These are phyloP conservation scores for Parus major DNA, from an alignment of 2,113 vertebrate genomes.

Conservation along the genomic window DNA sequence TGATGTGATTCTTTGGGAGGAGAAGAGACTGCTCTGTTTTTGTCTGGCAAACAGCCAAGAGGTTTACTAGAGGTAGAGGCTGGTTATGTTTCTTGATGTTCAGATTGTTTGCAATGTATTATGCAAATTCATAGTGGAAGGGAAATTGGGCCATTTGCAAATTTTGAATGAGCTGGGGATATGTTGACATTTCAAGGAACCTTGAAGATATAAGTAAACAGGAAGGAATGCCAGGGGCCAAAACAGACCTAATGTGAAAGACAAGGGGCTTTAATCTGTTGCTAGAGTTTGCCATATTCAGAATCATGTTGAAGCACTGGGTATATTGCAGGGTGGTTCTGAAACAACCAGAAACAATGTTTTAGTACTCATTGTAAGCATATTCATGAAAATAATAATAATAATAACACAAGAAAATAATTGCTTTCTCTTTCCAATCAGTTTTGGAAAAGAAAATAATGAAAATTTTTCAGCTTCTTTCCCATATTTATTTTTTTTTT, in stretches of 20 bases:
- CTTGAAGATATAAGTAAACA: background rate
- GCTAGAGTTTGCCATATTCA: background rate
- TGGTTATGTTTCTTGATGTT: background rate
- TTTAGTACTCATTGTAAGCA: background rate
- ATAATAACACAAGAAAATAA: too few species aligned
- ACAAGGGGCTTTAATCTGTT: background rate
- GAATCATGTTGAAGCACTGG: background rate
- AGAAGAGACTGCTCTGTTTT: background rate
- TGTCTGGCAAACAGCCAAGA: background rate
- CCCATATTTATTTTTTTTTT: background rate
- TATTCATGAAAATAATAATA: background rate
- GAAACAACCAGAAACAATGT: background rate
- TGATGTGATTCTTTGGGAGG: background rate
- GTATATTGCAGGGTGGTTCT: background rate
- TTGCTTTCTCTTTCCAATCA: background rate
- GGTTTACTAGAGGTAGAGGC: background rate
- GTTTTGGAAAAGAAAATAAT: background rate
- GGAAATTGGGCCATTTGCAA: background rate
- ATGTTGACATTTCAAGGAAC: background rate
- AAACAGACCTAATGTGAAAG: conserved; percentile 29
- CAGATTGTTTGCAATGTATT: background rate
- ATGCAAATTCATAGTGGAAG: background rate
- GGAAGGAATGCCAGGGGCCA: background rate
- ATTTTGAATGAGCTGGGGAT: background rate
- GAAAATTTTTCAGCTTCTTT: background rate